Base-by-base conservation (phyloP, 2,797 vertebrate genomes). In the Botia kubotai region DNA sequence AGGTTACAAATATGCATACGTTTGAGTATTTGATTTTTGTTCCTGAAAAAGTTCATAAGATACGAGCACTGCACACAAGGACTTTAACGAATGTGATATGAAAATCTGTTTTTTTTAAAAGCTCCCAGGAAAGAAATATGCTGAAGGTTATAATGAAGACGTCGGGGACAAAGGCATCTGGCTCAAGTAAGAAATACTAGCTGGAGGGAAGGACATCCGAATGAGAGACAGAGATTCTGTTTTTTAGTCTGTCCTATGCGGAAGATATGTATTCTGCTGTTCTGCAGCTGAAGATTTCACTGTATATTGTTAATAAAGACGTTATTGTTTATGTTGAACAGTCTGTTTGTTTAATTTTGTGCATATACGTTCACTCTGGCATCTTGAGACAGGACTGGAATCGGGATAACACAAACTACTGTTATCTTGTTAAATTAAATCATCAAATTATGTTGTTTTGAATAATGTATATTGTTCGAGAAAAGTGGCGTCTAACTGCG, bases 141-240 rank as follows among this genome's bases (percentile, higher is more conserved):
- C 11, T 0, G 50, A 79, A 0, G 97, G 97, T 46, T 97, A 93
- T 88, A 98, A 98, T 0, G 85, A 88, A 0, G 96, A 98, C 0
- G 80, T 91, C 0, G 97, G 96, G 17, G 97, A 98, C 93, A 96
- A 94, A 89, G 85, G 93, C 91, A 94, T 98, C 91, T 98, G 96
- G 96, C 92, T 98, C 77, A 98, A 98, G 81, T 98, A 89, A 97
- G 33, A 53, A 72, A 53, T 39, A 5, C 29, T 3, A 26, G 33
- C 78, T 53, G 52, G 62, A 43, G 73, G 33, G n/a, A 36, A 77
- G 53, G 72, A 72, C 72, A 52, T 55, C 33, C 17, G 16, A 16
- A 55, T 33, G 50, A 58, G 65, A n/a, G n/a, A n/a, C n/a, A n/a
- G n/a, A n/a, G n/a, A n/a, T n/a, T n/a, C n/a, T n/a, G n/a, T n/a